Percentiles rank a stretch among this genome's conserved stretches.
phyloP scores from a whole-genome alignment of 2,888 invertebrate species.

The Drosophila nigricruria region DNA sequence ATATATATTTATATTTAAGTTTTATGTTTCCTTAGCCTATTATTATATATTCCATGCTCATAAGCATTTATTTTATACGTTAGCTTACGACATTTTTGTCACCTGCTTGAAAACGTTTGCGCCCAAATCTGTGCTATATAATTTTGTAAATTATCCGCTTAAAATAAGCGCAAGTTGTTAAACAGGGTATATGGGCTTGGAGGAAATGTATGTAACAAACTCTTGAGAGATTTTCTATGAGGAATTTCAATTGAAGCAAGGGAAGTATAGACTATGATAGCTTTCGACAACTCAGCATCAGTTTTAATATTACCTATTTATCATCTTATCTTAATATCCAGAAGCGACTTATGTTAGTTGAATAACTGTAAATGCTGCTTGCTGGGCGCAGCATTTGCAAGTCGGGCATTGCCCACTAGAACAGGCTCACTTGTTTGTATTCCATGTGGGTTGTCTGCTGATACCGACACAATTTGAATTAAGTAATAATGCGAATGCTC shows the following conservation, averaged over 20 bases:
- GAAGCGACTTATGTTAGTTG: no score
- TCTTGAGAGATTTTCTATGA: not conserved
- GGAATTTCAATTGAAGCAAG: not conserved
- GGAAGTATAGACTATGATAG: not conserved
- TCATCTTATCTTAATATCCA: no score
- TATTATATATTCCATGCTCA: not conserved
- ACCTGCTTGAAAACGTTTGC: constrained; percentile 8
- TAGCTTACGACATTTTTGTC: constrained; percentile 5
- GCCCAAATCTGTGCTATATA: constrained; percentile 4
- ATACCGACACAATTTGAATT: constrained; percentile 12
- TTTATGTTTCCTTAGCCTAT: not conserved
- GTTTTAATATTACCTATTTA: not conserved
- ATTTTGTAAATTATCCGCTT: constrained; percentile 27
- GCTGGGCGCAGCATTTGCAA: not conserved
- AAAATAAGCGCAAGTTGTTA: no score
- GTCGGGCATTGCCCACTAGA: not conserved
- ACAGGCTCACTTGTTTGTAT: not conserved
- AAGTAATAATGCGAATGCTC: constrained; percentile 19
- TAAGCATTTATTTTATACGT: constrained; percentile 10
- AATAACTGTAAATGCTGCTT: not conserved
- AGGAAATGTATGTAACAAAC: not conserved
- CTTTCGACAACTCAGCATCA: not conserved
- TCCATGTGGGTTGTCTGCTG: constrained; percentile 11
- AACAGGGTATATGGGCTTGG: not conserved
- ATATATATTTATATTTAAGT: not conserved